Percentiles rank a stretch among this genome's conserved stretches.
These are phyloP conservation scores for Phoxinus dragarum DNA, from an alignment of 2,797 vertebrate species.

Conservation along the genomic window DNA sequence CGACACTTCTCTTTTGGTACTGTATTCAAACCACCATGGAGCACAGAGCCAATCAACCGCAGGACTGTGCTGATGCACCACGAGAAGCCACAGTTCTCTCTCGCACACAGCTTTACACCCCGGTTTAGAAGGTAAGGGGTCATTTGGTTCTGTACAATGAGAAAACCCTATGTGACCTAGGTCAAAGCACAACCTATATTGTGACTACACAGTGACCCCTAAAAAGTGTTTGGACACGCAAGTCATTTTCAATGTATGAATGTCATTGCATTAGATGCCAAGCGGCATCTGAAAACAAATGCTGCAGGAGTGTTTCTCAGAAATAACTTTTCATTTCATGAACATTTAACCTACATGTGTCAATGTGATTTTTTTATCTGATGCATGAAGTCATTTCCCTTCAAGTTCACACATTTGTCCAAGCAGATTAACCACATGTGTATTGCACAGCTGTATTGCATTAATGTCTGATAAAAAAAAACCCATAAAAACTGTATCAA, in stretches of 20 bases:
- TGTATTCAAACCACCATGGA: conserved; percentile 64
- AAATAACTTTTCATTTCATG: neutral
- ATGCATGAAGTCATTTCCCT: conserved; percentile 22
- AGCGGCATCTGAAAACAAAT: neutral
- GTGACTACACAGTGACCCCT: neutral
- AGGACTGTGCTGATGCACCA: conserved; percentile 74
- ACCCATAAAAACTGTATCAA: neutral
- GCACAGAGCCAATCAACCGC: conserved; percentile 74
- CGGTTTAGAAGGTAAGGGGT: neutral
- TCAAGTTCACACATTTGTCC: neutral
- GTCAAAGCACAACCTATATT: neutral
- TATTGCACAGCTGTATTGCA: neutral
- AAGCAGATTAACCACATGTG: neutral
- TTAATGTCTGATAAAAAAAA: neutral
- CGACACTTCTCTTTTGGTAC: conserved; percentile 43
- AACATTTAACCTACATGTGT: neutral
- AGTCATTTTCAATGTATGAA: neutral
- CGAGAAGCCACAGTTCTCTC: conserved; percentile 75
- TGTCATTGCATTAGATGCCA: neutral
- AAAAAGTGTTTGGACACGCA: neutral
- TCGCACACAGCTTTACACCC: conserved; percentile 48
- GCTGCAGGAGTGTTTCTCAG: conserved; percentile 2
- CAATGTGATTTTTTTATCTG: neutral
- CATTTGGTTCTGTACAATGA: neutral
- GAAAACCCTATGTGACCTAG: neutral